These are phyloP conservation scores for Schizopygopsis malacanthus DNA, from an alignment of 2,797 vertebrate species.

Conservation along the genomic window DNA sequence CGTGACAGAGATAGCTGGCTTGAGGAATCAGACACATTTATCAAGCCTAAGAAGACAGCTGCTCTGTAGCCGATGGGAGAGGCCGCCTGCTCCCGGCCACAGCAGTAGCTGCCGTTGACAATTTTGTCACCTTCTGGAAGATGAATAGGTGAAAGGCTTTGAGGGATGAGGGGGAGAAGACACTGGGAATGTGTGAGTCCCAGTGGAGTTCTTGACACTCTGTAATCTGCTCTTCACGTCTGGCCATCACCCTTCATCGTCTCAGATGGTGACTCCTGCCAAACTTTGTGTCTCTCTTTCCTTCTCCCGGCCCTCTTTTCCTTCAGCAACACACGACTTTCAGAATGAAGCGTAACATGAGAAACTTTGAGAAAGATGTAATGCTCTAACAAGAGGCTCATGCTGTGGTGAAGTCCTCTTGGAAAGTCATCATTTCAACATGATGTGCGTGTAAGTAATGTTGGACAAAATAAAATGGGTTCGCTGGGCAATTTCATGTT, in stretches of 20 bases:
- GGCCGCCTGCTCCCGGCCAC: neutral
- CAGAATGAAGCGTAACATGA: conserved; percentile 10
- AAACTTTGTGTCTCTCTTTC: conserved; percentile 10
- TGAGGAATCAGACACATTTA: conserved; percentile 42
- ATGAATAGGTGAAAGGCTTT: conserved; percentile 48
- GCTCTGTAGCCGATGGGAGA: conserved; percentile 21
- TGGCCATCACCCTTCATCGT: conserved; percentile 40
- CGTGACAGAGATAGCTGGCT: conserved; percentile 37
- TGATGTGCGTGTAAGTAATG: neutral
- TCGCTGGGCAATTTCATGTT: neutral
- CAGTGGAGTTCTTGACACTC: conserved; percentile 35
- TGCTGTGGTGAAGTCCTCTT: neutral
- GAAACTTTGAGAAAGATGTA: neutral
- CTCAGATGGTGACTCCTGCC: conserved; percentile 11
- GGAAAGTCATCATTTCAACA: conserved; percentile 9
- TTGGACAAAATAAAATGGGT: neutral
- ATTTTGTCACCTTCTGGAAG: conserved; percentile 47
- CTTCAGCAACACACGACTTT: conserved; percentile 10
- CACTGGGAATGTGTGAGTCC: conserved; percentile 18
- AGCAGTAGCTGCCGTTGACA: conserved; percentile 38
- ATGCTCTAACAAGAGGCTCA: neutral
- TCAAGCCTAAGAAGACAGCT: conserved; percentile 49
- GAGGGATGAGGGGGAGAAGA: conserved; percentile 38
- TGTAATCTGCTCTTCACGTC: conserved; percentile 42
- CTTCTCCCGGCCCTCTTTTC: neutral